These are phyloP conservation scores for Drosophila yooni DNA, from an alignment of 2,888 invertebrate species.

Conservation along the genomic window DNA sequence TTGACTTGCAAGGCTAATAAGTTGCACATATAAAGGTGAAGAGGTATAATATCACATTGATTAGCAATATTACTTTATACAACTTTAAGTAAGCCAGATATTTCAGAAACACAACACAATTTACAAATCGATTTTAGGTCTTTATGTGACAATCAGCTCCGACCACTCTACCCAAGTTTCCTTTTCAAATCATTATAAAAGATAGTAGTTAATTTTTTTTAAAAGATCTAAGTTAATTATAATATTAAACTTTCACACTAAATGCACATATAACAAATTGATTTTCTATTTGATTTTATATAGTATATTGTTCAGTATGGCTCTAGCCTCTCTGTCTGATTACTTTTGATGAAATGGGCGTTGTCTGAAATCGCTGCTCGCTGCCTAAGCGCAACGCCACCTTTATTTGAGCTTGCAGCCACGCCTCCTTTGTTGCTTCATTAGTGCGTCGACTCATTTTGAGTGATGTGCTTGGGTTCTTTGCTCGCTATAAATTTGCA, in stretches of 20 bases:
- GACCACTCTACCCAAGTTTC: no score
- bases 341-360: constrained; percentile 15
- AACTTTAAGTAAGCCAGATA: neutral
- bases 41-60: neutral
- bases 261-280: neutral
- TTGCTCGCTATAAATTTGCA: constrained; percentile 58
- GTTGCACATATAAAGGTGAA: constrained; percentile 12
- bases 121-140: neutral
- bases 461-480: constrained; percentile 48
- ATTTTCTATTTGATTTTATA: neutral
- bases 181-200: no score
- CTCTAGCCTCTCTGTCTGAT: neutral
- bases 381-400: constrained; percentile 44
- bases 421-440: constrained; percentile 68
- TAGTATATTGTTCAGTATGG: neutral
- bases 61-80: neutral
- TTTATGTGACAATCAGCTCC: no score
- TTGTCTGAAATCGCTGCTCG: constrained; percentile 38
- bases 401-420: neutral
- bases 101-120: neutral
- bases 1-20: constrained; percentile 22
- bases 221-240: neutral
- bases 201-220: neutral
- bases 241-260: neutral
- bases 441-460: constrained; percentile 58